phyloP scores from a whole-genome alignment of 1,140 invertebrate species.

The Cyphomyrmex costatus region DNA sequence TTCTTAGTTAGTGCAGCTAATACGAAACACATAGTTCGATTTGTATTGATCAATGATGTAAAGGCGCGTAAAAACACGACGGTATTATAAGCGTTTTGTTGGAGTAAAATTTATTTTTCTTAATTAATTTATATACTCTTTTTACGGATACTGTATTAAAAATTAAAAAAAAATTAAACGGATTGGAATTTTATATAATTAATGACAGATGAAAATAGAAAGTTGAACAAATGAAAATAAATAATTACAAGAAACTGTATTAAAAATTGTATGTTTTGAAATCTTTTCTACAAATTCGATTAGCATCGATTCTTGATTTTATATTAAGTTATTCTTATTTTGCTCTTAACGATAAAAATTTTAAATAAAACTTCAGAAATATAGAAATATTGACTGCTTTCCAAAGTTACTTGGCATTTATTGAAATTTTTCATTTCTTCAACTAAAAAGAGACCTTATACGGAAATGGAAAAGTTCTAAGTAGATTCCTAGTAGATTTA shows the following conservation, averaged over 20 bases:
- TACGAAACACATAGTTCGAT: constrained; percentile 32
- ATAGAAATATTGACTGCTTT: neutral
- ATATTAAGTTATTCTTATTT: neutral
- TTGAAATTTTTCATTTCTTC: neutral
- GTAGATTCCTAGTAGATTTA: constrained; percentile 7
- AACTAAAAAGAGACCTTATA: neutral
- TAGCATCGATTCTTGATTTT: neutral
- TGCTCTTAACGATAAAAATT: neutral
- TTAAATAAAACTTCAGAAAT: neutral
- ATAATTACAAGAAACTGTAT: neutral
- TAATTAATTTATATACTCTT: neutral
- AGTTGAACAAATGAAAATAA: neutral
- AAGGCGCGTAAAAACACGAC: neutral
- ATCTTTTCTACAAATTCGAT: neutral
- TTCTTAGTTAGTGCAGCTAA: constrained; percentile 36
- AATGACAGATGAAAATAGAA: neutral
- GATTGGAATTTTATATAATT: constrained; percentile 9
- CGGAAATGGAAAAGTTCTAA: neutral
- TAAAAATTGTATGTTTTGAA: neutral
- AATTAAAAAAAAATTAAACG: neutral
- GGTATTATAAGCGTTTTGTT: neutral
- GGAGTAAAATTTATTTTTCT: neutral
- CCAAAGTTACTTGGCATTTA: neutral
- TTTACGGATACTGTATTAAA: neutral
- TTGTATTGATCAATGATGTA: constrained; percentile 5